Base-by-base conservation (phyloP, 2,797 vertebrate species). In the Oreochromis mossambicus region DNA sequence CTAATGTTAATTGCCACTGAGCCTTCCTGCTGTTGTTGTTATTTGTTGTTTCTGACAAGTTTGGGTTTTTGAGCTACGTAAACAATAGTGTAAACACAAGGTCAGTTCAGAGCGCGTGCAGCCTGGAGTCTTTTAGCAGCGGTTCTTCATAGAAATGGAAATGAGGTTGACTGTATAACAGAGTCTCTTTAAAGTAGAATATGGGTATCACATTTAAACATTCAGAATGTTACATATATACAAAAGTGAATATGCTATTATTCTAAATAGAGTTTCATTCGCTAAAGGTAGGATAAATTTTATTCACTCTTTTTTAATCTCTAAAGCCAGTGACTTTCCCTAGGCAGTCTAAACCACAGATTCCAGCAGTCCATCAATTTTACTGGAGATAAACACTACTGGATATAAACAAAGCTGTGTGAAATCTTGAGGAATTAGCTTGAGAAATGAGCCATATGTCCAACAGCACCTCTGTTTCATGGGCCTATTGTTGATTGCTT, bases 1-100 rank as follows among this genome's bases (percentile, higher is more conserved):
- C 58, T 70, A 29, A 86, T 92, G 91, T 86, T 91, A 93, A 92
- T 93, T 93, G 86, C 79, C 61, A 85, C 66, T 38, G 78, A 85
- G 77, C 73, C 80, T 46, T 34, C 48, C 56, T 80, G 21, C 54
- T 63, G 78, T 79, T 79, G 85, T 87, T 89, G 79, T 86, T 87
- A 78, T 86, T 89, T 84, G 87, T 84, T 91, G 86, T 83, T 91
- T 86, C 83, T 87, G 89, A 92, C 84, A 80, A 70, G 82, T 92
- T 91, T 85, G 21, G 80, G 66, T 77, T 85, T 87, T 82, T 58
- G 81, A 79, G 83, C 84, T 55, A 61, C 24, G 17, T 81, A 85
- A 91, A 92, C 83, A 88, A 50, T 5, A 70, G 58, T 79, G 86
- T 80, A 84, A 91, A 93, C 83, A 92, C 26, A 7, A 41, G 86